phyloP scores from a whole-genome alignment of 2,113 vertebrate species.

The human (Homo sapiens) region DNA sequence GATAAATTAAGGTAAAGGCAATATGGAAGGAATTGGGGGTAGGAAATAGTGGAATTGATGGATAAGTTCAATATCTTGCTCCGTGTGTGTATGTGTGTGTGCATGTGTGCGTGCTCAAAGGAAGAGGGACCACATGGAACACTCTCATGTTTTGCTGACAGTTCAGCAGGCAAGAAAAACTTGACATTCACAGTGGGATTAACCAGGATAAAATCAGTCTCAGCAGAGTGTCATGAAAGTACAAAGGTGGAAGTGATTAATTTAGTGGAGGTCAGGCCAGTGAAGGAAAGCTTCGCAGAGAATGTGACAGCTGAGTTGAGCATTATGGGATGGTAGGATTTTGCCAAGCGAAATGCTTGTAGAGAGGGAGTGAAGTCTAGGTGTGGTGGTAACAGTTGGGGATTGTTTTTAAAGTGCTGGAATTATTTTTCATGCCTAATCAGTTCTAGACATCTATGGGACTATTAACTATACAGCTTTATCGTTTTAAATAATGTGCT shows the following conservation, averaged over 20 bases:
- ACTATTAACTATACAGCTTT: not conserved
- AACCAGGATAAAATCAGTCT: not conserved
- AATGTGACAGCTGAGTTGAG: not conserved
- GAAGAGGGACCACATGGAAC: not conserved
- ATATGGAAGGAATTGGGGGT: not conserved
- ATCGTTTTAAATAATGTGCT: not conserved
- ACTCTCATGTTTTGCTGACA: not conserved
- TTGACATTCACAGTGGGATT: not conserved
- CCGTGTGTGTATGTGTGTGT: not conserved
- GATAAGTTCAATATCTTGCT: not conserved
- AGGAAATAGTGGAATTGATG: not conserved
- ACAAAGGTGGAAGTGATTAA: not conserved
- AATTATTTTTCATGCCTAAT: not conserved
- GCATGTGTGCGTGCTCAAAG: not conserved
- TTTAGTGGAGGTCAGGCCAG: not conserved
- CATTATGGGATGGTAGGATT: not conserved
- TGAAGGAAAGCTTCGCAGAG: not conserved
- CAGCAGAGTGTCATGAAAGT: not conserved
- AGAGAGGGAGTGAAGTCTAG: not conserved
- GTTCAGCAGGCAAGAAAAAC: not conserved
- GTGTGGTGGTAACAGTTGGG: not conserved
- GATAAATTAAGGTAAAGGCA: not conserved
- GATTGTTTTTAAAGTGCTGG: not conserved
- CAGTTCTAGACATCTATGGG: not conserved
- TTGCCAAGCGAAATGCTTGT: not conserved